Evolutionary conservation across 2,888 invertebrate species (phyloP).

Genomic region (Galeopsomyia nigrocyanea): DNA sequence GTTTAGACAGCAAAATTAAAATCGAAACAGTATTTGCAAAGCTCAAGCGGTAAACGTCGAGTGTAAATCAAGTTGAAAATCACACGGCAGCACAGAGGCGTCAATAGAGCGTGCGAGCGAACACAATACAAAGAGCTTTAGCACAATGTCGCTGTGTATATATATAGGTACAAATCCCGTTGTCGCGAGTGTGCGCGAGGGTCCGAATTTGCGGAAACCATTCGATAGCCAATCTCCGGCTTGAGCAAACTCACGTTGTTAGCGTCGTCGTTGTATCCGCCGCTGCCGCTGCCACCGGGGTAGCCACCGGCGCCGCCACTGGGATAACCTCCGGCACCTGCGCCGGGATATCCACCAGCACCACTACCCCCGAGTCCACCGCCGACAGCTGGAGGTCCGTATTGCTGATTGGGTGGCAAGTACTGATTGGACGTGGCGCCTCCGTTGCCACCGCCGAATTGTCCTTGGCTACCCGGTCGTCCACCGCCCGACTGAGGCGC

Average conservation of each 20-base stretch:
- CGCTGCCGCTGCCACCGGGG: slow-evolving; percentile 37
- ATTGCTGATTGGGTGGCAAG: slow-evolving; percentile 62
- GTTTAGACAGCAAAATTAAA: no score
- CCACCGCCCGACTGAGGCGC: slow-evolving; percentile 49
- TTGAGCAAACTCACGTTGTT: slow-evolving; percentile 53
- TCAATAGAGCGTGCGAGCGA: not conserved
- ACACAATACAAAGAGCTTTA: not conserved
- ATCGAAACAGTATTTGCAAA: no score
- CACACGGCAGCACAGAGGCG: no score
- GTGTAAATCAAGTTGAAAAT: no score
- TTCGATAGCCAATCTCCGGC: not conserved
- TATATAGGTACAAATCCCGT: no score
- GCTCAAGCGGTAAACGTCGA: no score
- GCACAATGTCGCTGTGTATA: not conserved
- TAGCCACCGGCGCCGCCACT: slow-evolving; percentile 38
- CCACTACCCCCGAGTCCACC: slow-evolving; percentile 23
- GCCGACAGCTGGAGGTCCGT: slow-evolving; percentile 54
- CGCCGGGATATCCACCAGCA: slow-evolving; percentile 25
- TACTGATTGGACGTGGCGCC: slow-evolving; percentile 54
- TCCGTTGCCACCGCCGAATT: slow-evolving; percentile 41
- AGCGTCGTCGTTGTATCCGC: slow-evolving; percentile 54
- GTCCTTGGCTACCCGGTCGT: slow-evolving; percentile 35
- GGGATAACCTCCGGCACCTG: slow-evolving; percentile 23
- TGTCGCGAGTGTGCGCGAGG: no score
- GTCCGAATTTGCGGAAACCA: not conserved